Percentiles rank a stretch among this genome's conserved stretches.
These are phyloP conservation scores for Andrena bucephala DNA, from an alignment of 2,888 invertebrate genomes.

Conservation along the genomic window DNA sequence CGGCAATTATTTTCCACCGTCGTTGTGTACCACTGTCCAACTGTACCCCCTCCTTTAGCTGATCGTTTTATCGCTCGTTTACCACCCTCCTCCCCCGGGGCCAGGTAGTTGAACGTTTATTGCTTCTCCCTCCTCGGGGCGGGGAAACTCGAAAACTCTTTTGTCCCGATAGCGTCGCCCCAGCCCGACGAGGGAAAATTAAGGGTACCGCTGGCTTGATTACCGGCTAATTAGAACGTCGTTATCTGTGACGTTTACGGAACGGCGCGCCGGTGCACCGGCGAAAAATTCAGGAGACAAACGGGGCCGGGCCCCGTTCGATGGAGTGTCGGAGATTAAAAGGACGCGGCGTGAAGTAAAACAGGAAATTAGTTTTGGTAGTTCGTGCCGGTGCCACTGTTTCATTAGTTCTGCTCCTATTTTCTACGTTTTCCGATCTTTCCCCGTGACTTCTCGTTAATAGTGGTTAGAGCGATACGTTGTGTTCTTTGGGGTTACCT, in stretches of 20 bases:
- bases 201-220: conserved; percentile 39
- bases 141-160: conserved; percentile 21
- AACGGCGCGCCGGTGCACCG: neutral
- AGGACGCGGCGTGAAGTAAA: conserved; percentile 40
- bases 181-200: conserved; percentile 38
- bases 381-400: conserved; percentile 20
- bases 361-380: conserved; percentile 62
- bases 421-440: neutral
- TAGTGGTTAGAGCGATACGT: conserved; percentile 8
- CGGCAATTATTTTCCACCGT: conserved; percentile 56
- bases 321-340: conserved; percentile 51
- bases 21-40: conserved; percentile 16
- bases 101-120: conserved; percentile 22
- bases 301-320: neutral
- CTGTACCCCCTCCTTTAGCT: conserved; percentile 5
- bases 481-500: neutral
- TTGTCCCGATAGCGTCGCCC: conserved; percentile 28
- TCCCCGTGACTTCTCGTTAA: neutral
- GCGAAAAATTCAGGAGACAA: conserved; percentile 32
- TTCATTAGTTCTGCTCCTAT: conserved; percentile 36
- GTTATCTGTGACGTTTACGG: conserved; percentile 54
- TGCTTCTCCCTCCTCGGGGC: neutral
- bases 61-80: conserved; percentile 56
- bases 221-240: conserved; percentile 55
- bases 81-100: neutral